Evolutionary conservation across 2,888 invertebrate species (phyloP), one percentile per base, ranked within the genome.

Genomic region (Halictus quadricinctus): DNA sequence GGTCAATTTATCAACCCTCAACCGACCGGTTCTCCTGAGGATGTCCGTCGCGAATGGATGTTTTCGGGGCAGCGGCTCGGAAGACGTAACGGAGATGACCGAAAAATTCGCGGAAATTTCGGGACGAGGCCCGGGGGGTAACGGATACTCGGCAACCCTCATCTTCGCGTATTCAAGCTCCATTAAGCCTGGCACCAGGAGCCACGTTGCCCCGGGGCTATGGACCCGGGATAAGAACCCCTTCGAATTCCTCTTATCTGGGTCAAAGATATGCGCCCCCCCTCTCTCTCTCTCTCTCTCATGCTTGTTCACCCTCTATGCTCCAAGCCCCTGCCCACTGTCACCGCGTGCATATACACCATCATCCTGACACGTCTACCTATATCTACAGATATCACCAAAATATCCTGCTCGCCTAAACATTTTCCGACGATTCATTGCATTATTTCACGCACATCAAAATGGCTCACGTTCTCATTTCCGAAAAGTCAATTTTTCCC

Each of bases 161-260:
- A 84, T 90, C 88, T 85, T 86, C 72, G 80, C 79, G 84, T 84
- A 90, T 90, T 90, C 90, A 88, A 90, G 88, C 90, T 88, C 90
- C 87, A 90, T 90, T 90, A 90, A 90, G 85, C 84, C 78, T 84
- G 86, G 78, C 87, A 84, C 78, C 79, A 81, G 84, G 72, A 80
- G 72, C 64, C 73, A 70, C 76, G 76, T 76, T 80, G 76, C 76
- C 89, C 83, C 48, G 79, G 72, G 88, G 88, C 88, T 90, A 86
- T 82, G 86, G 83, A 84, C 80, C 79, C 76, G 72, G 82, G 83
- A 82, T 90, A 89, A 89, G 88, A 90, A 89, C 86, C 84, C 85
- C 89, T 85, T 88, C 90, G 88, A 85, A 88, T 88, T 90, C 86
- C 81, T 79, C 88, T 90, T 89, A 90, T 90, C 90, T 90, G 79